phyloP scores from a whole-genome alignment of 2,113 vertebrate genomes.

The Vombatus ursinus region DNA sequence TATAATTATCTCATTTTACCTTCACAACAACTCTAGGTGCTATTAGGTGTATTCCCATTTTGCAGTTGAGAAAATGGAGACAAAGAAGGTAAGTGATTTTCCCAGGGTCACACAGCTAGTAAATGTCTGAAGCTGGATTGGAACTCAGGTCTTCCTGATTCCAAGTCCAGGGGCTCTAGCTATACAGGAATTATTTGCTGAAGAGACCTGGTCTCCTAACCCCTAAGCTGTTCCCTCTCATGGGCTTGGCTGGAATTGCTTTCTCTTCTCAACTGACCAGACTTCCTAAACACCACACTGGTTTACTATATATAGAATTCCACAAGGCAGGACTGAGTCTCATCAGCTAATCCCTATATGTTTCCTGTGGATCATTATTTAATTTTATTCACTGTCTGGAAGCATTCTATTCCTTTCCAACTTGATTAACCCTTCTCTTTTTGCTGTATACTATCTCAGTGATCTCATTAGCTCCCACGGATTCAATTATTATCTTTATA shows the following conservation, averaged over 20 bases:
- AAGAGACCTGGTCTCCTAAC: background rate
- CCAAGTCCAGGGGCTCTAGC: background rate
- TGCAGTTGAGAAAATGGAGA: background rate
- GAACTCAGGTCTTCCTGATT: background rate
- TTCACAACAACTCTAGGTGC: rapidly evolving
- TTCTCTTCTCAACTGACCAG: background rate
- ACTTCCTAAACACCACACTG: background rate
- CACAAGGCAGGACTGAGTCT: background rate
- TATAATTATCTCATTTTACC: no score
- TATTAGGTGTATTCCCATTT: rapidly evolving
- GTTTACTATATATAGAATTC: background rate
- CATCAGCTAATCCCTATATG: background rate
- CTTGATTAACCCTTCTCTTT: background rate
- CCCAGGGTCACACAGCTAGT: background rate
- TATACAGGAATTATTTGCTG: background rate
- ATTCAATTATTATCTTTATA: background rate
- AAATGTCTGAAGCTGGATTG: background rate
- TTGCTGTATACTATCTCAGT: background rate
- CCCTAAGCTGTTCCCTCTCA: background rate
- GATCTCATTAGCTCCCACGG: background rate
- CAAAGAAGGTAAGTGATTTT: background rate
- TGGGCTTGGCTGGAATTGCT: background rate
- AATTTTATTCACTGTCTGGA: background rate
- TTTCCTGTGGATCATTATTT: background rate
- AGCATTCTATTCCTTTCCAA: background rate